Evolutionary conservation across 1,140 invertebrate genomes (phyloP).

Genomic region (Drosophila persimilis): DNA sequence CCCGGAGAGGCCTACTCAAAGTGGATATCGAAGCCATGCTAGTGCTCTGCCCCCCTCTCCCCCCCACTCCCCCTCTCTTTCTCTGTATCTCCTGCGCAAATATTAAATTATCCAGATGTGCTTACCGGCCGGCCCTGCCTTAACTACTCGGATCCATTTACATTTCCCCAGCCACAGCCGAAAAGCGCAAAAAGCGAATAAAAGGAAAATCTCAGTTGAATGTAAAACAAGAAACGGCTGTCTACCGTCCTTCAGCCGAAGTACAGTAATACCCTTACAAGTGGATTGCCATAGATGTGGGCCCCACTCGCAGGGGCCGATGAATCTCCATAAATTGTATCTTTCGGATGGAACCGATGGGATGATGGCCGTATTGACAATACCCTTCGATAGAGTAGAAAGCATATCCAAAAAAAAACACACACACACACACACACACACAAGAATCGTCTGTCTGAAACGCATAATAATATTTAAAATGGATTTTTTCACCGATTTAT

Average conservation of each 20-base stretch:
- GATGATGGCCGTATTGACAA: neutral
- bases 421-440: conserved; percentile 1
- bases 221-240: neutral
- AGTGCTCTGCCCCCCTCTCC: neutral
- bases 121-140: conserved; percentile 9
- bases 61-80: too few species aligned
- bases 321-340: too few species aligned
- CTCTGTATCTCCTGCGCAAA: neutral
- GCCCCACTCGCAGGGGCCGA: too few species aligned
- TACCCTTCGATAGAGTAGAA: neutral
- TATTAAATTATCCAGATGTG: conserved; percentile 15
- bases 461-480: conserved; percentile 66
- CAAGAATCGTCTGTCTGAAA: conserved; percentile 32
- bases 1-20: conserved; percentile 7
- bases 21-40: conserved; percentile 13
- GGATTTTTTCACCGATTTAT: conserved; percentile 64
- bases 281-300: too few species aligned
- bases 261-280: too few species aligned
- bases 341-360: too few species aligned
- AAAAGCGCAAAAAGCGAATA: conserved; percentile 16
- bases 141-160: conserved; percentile 36
- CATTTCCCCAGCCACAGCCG: conserved; percentile 15
- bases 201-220: conserved; percentile 25
- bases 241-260: neutral
- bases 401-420: conserved; percentile 4